Evolutionary conservation across 2,797 vertebrate species (phyloP), one percentile per base, ranked within the genome.

Genomic region (Coilia nasus): DNA sequence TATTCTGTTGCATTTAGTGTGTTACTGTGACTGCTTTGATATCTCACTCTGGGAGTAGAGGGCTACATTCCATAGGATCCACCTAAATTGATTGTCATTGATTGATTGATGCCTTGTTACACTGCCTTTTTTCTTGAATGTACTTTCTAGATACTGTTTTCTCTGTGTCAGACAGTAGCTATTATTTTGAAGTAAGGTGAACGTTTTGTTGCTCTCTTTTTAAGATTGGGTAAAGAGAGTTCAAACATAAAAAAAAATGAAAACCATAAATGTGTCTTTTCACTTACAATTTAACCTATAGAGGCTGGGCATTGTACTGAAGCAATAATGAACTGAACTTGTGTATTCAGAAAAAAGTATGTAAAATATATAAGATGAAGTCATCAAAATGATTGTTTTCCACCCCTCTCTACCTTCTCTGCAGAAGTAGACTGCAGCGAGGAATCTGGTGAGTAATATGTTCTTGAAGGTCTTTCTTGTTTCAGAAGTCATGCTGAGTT

Each of bases 371-470:
- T 41, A 21, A 44, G n/a, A n/a, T n/a, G n/a, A 41, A 35, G 4
- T 21, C 15, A 4, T 35, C 23, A 25, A 6, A 21, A 25, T 28
- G 0, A 25, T 67, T 25, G 14, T 4, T 71, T 15, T 71, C 11
- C 2, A 12, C 17, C 15, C 1, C 2, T 10, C 67, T 41, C 31
- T 1, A 19, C 14, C 21, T 44, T 35, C 9, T 78, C 71, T 44
- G 71, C 71, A 78, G 71, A 78, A 21, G 71, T 78, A 21, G 19
- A 78, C 17, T 78, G 71, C 71, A 78, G 71, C 35, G 71, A 78
- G 71, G 71, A 78, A 21, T 78, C 71, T 10, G 71, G 71, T 78
- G 35, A 78, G 71, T 44, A 31, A 21, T 78, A n/a, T 59, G 10
- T 59, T 44, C 35, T 78, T 14, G 3, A 44, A 41, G 50, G 50